phyloP scores from a whole-genome alignment of 1,140 invertebrate species.

The Aphelenchoides avenae region DNA sequence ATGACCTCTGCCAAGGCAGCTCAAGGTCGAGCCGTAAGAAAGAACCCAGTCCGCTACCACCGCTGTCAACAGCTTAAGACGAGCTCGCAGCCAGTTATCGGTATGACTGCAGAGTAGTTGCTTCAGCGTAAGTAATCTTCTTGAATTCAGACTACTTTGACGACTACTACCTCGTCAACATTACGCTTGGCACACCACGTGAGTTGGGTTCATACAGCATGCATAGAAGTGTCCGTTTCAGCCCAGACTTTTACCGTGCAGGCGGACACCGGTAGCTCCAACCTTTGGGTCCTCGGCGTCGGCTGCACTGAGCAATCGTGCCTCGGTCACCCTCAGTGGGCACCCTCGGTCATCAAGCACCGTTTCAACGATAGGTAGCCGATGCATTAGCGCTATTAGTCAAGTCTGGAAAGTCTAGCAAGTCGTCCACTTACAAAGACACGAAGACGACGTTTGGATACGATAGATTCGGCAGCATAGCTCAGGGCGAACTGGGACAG shows the following conservation, averaged over 20 bases:
- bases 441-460: conserved; percentile 25
- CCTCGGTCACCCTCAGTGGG: no score
- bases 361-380: conserved; percentile 22
- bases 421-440: conserved; percentile 31
- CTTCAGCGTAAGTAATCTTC: no score
- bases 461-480: conserved; percentile 37
- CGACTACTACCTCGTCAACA: conserved; percentile 47
- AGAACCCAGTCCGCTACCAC: no score
- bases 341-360: no score
- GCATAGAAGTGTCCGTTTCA: background rate
- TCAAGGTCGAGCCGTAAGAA: no score
- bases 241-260: conserved; percentile 37
- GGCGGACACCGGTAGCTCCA: conserved; percentile 39
- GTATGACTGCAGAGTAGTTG: no score
- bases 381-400: conserved; percentile 42
- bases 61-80: no score
- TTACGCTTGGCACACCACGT: conserved; percentile 43
- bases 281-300: conserved; percentile 43
- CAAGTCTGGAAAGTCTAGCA: conserved; percentile 33
- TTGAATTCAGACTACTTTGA: conserved; percentile 17
- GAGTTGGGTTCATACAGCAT: background rate
- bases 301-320: conserved; percentile 37
- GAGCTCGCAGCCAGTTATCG: no score
- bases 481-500: conserved; percentile 23
- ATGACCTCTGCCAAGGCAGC: no score